Base-by-base conservation (phyloP, 2,113 vertebrate genomes). In the human region DNA sequence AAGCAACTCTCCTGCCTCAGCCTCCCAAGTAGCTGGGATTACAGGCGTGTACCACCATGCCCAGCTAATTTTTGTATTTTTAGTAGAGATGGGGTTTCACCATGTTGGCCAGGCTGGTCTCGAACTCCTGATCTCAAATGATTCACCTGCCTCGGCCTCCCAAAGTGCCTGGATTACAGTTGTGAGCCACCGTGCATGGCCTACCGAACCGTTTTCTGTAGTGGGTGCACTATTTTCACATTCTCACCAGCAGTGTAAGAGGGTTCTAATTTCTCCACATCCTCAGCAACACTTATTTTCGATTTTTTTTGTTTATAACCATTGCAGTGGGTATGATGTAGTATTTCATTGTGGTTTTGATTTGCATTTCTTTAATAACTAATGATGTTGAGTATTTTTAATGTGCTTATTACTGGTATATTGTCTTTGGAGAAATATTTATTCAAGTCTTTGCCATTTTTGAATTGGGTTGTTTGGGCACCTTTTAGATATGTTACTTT, bases 281-380 rank as follows among this genome's bases (percentile, higher is more conserved):
- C 57, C 18, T 86, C 40, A n/a, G 35, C 61, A 90, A 93, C 2
- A 55, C 0, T 94, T 95, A 38, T 32, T 93, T 95, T 90, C 13
- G 1, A 23, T 6, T 13, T 64, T 61, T 64, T 61, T 17, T 13
- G 5, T 30, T 78, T 78, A 30, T 78, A 78, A 27, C 5, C 38
- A 72, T 82, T 9, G 35, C 66, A 59, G 79, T 90, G 30, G 20
- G 25, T 89, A 3, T 82, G 18, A 89, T 82, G 23, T 38, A 8
- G 8, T 78, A 32, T 78, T 45, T 48, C 43, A 57, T 50, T 84
- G 68, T 83, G 40, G 48, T 52, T 93, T 88, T 61, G 86, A 84
- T 75, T 80, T 89, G 30, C 78, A 61, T 91, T 97, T 89, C n/a
- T n/a, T 48, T 75, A 91, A 30, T 79, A 61, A 55, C 57, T 86